Base-by-base conservation (phyloP, 2,888 invertebrate genomes). In the Ellobium chinense region DNA sequence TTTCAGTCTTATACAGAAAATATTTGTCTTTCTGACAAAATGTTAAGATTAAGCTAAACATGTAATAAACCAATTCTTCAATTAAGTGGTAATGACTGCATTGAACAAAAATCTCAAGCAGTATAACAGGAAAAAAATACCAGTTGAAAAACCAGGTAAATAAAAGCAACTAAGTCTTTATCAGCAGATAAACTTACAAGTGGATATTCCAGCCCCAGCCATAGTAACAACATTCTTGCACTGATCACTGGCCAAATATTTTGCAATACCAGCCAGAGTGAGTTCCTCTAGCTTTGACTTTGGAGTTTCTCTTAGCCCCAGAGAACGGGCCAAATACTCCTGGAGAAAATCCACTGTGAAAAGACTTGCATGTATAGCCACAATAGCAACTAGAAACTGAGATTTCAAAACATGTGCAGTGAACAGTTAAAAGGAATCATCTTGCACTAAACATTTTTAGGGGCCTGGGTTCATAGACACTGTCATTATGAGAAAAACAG, bases 161-260 rank as follows among this genome's bases (percentile, higher is more conserved):
- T 24, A 24, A 5, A 14, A 58, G 27, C 3, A 58, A 27, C 14
- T 7, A 58, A 3, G 21, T 58, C n/a, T n/a, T n/a, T n/a, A n/a
- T n/a, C n/a, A n/a, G n/a, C 9, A 34, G 9, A 36, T 12, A 31
- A 65, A 66, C 95, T 95, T 94, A 97, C 97, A 96, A 68, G 99
- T 99, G 1, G 98, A 98, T 90, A 99, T 98, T 73, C 99, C 99
- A 87, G 99, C 99, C 82, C 99, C 99, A 82, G 97, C 96, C 95
- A 99, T 95, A 0, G 97, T 97, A 80, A 99, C 96, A 78, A 99
- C 95, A 88, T 97, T 97, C 91, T 95, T 95, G 91, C 97, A 96
- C 84, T 95, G 95, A 60, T 95, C 95, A 81, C 95, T 95, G 87
- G 96, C 95, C 85, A 98, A 97, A 93, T 96, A 97, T 76, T 96